phyloP scores from a whole-genome alignment of 2,888 invertebrate species.

The Lasioglossum vierecki region DNA sequence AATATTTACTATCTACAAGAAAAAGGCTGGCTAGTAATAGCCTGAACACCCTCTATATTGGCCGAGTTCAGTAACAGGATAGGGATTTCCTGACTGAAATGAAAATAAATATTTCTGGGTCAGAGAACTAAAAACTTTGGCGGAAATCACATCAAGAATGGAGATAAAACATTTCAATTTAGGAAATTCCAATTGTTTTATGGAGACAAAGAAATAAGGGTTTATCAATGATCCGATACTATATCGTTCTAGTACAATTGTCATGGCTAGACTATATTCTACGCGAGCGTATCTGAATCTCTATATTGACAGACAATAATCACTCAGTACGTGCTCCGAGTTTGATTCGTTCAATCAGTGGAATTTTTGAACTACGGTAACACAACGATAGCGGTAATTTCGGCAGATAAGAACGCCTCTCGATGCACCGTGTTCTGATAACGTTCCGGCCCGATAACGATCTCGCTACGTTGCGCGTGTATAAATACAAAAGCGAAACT shows the following conservation, averaged over 20 bases:
- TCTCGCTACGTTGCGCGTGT: conserved; percentile 40
- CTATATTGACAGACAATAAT: conserved; percentile 7
- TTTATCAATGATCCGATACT: background rate
- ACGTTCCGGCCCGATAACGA: conserved; percentile 47
- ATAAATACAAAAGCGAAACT: conserved; percentile 48
- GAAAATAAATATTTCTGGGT: too few relatives aligned
- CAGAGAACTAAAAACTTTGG: too few relatives aligned
- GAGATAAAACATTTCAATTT: too few relatives aligned
- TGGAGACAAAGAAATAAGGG: too few relatives aligned
- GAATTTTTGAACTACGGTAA: conserved; percentile 23
- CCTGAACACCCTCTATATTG: too few relatives aligned
- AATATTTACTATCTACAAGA: too few relatives aligned
- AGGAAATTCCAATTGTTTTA: too few relatives aligned
- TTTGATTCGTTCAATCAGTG: conserved; percentile 16
- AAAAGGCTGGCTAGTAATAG: too few relatives aligned
- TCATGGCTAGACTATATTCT: background rate
- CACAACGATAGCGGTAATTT: conserved; percentile 7
- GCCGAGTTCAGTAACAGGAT: too few relatives aligned
- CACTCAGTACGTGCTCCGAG: conserved; percentile 16
- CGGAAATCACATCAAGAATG: too few relatives aligned
- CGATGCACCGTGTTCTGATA: conserved; percentile 63
- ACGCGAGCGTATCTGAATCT: background rate
- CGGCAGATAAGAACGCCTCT: conserved; percentile 61
- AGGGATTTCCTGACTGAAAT: too few relatives aligned
- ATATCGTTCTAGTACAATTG: background rate